These are phyloP conservation scores for Mercenaria mercenaria DNA, from an alignment of 1,140 invertebrate genomes.

Conservation along the genomic window DNA sequence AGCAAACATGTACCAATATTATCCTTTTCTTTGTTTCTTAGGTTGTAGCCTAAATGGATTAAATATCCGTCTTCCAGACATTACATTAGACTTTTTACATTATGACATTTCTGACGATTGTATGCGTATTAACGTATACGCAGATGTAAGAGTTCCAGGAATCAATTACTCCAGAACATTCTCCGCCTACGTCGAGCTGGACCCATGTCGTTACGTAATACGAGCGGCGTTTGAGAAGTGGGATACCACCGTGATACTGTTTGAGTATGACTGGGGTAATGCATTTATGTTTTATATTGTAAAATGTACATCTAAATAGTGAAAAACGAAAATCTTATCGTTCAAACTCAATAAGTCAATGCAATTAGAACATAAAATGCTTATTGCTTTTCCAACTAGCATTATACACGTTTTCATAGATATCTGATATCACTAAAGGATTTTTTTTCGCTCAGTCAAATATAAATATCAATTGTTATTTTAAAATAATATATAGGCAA, in stretches of 20 bases:
- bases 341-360: too few species aligned
- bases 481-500: too few species aligned
- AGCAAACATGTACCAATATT: background rate
- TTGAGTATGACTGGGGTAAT: constrained; percentile 43
- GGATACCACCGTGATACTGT: background rate
- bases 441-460: too few species aligned
- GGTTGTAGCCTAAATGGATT: background rate
- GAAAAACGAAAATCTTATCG: too few species aligned
- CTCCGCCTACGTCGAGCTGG: constrained; percentile 6
- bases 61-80: background rate
- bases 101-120: constrained; percentile 29
- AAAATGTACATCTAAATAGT: too few species aligned
- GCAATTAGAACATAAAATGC: too few species aligned
- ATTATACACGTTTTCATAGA: too few species aligned
- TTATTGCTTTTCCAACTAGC: too few species aligned
- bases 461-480: too few species aligned
- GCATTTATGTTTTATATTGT: too few species aligned
- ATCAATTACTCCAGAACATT: background rate
- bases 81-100: background rate
- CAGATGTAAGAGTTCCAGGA: background rate
- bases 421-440: too few species aligned
- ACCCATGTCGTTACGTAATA: background rate
- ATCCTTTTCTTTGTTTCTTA: background rate
- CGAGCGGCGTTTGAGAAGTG: constrained; percentile 23
- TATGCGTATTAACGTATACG: background rate